Evolutionary conservation across 2,113 vertebrate species (phyloP).

Genomic region (Eonycteris spelaea): DNA sequence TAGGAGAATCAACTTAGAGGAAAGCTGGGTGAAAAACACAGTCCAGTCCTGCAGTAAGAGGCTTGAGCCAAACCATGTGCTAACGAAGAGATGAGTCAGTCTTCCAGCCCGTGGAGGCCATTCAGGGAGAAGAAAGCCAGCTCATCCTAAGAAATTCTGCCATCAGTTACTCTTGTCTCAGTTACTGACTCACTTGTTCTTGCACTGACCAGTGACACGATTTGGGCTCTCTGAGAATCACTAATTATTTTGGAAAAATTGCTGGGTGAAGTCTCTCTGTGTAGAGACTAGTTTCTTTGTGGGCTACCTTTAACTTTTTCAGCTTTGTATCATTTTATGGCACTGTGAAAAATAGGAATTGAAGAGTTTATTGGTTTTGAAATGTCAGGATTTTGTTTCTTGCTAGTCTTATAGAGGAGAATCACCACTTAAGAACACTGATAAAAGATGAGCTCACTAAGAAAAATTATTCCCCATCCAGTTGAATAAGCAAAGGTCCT

Average conservation of each 20-base stretch:
- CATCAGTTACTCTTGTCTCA: background rate
- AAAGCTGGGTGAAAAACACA: background rate
- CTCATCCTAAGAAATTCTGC: background rate
- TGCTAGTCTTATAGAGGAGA: slow-evolving; percentile 6
- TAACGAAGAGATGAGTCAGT: background rate
- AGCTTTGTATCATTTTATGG: background rate
- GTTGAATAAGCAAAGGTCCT: background rate
- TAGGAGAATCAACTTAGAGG: background rate
- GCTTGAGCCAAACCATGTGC: background rate
- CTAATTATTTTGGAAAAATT: background rate
- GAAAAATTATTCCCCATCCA: background rate
- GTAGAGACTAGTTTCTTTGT: background rate
- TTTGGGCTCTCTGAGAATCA: background rate
- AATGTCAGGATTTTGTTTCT: background rate
- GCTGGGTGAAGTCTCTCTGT: background rate
- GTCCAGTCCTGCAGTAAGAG: background rate
- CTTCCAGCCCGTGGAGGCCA: background rate
- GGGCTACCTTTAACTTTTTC: background rate
- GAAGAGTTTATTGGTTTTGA: slow-evolving; percentile 1
- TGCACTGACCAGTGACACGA: background rate
- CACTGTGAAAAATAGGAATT: background rate
- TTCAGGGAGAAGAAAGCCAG: background rate
- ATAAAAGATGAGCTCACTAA: background rate
- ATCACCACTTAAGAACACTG: background rate
- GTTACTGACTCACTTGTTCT: background rate